Percentiles rank a stretch among this genome's conserved stretches.
These are phyloP conservation scores for Malacoraja senta DNA, from an alignment of 2,797 vertebrate species.

Conservation along the genomic window DNA sequence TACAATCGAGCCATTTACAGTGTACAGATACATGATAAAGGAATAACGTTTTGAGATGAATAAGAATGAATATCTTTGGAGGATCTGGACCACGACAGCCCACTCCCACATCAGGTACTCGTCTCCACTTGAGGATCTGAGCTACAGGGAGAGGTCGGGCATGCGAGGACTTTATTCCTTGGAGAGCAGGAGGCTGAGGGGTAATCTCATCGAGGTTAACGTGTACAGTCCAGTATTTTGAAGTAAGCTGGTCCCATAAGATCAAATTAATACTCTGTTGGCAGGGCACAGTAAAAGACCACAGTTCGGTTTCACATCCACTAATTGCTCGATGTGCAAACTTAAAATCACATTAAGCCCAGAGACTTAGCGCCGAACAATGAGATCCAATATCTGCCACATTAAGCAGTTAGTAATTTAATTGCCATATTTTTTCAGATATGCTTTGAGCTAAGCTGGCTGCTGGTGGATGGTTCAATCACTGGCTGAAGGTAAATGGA, in stretches of 20 bases:
- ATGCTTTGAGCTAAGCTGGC: not conserved
- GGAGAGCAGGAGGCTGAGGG: too few relatives aligned
- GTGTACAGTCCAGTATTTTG: not conserved
- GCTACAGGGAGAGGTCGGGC: too few relatives aligned
- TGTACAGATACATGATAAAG: too few relatives aligned
- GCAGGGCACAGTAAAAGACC: not conserved
- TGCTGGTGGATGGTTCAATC: not conserved
- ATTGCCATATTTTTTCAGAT: constrained; percentile 19
- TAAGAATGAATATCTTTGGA: not conserved
- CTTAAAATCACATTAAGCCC: not conserved
- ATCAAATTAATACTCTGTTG: too few relatives aligned
- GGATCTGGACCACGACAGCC: not conserved
- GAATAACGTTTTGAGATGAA: not conserved
- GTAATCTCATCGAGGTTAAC: too few relatives aligned
- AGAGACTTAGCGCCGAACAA: not conserved
- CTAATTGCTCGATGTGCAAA: not conserved
- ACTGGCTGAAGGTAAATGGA: not conserved
- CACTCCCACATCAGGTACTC: too few relatives aligned
- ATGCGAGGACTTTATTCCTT: too few relatives aligned
- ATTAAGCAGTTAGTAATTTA: constrained; percentile 9
- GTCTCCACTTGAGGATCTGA: too few relatives aligned
- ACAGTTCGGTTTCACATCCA: not conserved
- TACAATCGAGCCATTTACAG: too few relatives aligned
- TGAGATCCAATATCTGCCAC: not conserved
- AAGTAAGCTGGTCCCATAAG: not conserved